Percentiles rank a stretch among this genome's conserved stretches.
These are phyloP conservation scores for Leucophenga varia DNA, from an alignment of 1,140 invertebrate species.

Conservation along the genomic window DNA sequence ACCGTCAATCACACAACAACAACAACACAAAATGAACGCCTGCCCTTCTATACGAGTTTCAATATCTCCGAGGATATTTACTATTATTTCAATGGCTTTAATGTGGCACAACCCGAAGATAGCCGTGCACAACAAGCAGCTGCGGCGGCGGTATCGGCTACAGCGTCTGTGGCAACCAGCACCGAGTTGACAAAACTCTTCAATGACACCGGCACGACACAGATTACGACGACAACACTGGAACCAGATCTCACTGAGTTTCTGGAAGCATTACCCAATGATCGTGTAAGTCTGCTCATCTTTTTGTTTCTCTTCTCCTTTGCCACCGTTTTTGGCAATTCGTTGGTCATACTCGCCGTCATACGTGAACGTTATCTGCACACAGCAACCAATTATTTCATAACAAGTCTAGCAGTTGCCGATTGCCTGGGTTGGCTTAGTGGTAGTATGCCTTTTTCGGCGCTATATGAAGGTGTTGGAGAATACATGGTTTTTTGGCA, in stretches of 20 bases:
- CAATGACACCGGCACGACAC: constrained; percentile 16
- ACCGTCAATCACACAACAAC: constrained; percentile 5
- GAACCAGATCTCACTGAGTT: constrained; percentile 50
- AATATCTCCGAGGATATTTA: constrained; percentile 52
- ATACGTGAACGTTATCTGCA: constrained; percentile 85
- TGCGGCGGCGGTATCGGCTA: background rate
- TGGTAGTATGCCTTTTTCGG: constrained; percentile 97
- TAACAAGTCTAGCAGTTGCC: constrained; percentile 93
- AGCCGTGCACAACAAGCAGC: too few relatives aligned
- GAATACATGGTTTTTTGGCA: constrained; percentile 83
- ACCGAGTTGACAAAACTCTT: constrained; percentile 19
- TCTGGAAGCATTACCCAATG: constrained; percentile 62
- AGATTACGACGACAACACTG: constrained; percentile 21
- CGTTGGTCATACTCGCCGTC: constrained; percentile 93
- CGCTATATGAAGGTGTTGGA: constrained; percentile 83
- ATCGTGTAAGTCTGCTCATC: constrained; percentile 76
- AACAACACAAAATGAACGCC: constrained; percentile 1
- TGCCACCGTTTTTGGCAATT: constrained; percentile 94
- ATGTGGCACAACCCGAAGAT: constrained; percentile 12
- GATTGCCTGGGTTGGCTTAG: constrained; percentile 93
- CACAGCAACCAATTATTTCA: constrained; percentile 97
- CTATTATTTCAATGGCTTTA: constrained; percentile 48
- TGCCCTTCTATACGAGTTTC: constrained; percentile 44
- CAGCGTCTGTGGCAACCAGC: constrained; percentile 19
- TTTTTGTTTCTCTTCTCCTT: constrained; percentile 88